These are phyloP conservation scores for Periphyllus acericola DNA, from an alignment of 2,888 invertebrate species.

Conservation along the genomic window DNA sequence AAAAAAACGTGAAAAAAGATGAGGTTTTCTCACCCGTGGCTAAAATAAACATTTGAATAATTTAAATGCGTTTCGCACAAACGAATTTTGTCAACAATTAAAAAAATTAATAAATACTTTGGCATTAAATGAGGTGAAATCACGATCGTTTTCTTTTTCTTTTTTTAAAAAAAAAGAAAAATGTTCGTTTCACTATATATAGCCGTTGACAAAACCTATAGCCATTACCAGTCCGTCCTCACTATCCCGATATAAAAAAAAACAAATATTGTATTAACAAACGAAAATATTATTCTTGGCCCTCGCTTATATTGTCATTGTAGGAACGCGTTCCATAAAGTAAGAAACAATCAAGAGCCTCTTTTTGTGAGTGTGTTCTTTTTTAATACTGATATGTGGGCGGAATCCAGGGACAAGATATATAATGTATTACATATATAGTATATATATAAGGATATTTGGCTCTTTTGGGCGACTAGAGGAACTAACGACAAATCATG, in stretches of 20 bases:
- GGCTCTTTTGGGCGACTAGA: conserved; percentile 42
- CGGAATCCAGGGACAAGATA: conserved; percentile 47
- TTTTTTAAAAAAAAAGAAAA: neutral
- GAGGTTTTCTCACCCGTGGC: conserved; percentile 22
- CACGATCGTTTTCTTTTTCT: conserved; percentile 16
- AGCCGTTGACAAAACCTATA: conserved; percentile 6
- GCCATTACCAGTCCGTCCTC: neutral
- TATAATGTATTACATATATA: neutral
- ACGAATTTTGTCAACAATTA: conserved; percentile 33
- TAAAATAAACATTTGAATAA: conserved; percentile 41
- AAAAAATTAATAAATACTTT: conserved; percentile 37
- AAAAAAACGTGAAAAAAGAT: conserved; percentile 46
- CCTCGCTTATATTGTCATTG: conserved; percentile 47
- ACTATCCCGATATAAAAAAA: conserved; percentile 15
- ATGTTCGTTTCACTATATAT: neutral
- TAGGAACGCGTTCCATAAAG: conserved; percentile 54
- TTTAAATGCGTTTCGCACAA: conserved; percentile 35
- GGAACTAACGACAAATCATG: conserved; percentile 54
- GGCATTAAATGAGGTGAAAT: conserved; percentile 46
- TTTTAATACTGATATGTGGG: conserved; percentile 60
- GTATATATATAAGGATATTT: conserved; percentile 16
- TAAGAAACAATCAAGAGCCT: conserved; percentile 33
- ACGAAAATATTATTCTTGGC: conserved; percentile 29
- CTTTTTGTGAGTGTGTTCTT: neutral
- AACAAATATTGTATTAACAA: neutral